phyloP scores from a whole-genome alignment of 1,140 invertebrate species.

The Brachionus sp. region DNA sequence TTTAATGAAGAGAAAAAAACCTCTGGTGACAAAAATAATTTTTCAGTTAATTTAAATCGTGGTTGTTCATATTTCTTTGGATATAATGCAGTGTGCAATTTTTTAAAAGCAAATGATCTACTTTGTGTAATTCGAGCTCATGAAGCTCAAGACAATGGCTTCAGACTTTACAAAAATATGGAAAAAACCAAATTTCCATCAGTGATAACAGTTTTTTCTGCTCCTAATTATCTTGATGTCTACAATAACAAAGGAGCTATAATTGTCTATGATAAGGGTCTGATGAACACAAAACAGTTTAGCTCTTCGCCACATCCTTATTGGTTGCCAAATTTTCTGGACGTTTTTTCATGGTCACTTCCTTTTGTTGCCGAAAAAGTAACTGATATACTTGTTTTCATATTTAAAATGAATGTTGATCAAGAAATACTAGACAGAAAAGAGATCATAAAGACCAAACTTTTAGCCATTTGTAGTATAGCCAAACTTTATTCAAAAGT shows the following conservation, averaged over 20 bases:
- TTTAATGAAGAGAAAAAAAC: not conserved
- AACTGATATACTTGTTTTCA: constrained; percentile 51
- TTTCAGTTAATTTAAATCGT: not conserved
- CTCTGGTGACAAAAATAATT: not conserved
- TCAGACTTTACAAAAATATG: constrained; percentile 97
- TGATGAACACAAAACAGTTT: constrained; percentile 99
- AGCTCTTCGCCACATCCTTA: constrained; percentile 99
- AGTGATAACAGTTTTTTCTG: constrained; percentile 98
- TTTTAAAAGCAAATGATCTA: constrained; percentile 29
- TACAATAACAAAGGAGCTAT: constrained; percentile 99
- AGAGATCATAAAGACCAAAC: constrained; percentile 81
- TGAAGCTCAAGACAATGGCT: constrained; percentile 36
- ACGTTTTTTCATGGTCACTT: constrained; percentile 99
- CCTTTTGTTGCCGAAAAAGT: constrained; percentile 99
- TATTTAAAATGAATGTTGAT: constrained; percentile 28
- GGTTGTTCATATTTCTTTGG: constrained; percentile 41
- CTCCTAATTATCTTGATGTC: constrained; percentile 98
- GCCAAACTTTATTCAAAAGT: constrained; percentile 4
- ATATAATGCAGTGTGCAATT: constrained; percentile 33
- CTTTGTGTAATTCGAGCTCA: constrained; percentile 44
- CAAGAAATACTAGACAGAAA: constrained; percentile 72
- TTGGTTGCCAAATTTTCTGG: constrained; percentile 99
- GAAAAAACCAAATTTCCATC: constrained; percentile 99
- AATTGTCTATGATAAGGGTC: constrained; percentile 99
- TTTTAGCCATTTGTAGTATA: not conserved